Evolutionary conservation across 2,797 vertebrate genomes (phyloP).

Genomic region (Acanthis flammea): DNA sequence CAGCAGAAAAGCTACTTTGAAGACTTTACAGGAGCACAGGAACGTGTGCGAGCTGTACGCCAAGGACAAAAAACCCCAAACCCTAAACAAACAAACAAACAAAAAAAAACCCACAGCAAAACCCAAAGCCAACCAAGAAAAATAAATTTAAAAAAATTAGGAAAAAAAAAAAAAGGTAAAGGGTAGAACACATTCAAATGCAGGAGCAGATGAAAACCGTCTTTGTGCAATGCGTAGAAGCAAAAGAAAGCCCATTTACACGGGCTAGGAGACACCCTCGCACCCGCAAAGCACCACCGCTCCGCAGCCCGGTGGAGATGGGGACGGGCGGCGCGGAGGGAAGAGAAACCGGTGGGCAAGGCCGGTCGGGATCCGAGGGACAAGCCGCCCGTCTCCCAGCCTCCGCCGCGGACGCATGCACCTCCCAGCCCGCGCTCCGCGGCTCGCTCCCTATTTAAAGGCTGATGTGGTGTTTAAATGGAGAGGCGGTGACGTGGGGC

Average conservation of each 20-base stretch:
- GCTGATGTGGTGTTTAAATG: constrained; percentile 92
- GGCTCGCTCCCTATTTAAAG: constrained; percentile 92
- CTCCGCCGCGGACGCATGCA: constrained; percentile 67
- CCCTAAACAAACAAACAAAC: too few species aligned
- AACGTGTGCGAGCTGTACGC: background rate
- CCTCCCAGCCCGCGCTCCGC: constrained; percentile 76
- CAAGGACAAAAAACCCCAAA: background rate
- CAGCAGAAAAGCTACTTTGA: background rate
- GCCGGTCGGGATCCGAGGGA: background rate
- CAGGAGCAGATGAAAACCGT: background rate
- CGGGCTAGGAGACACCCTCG: background rate
- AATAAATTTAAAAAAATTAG: accelerated
- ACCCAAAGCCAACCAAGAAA: background rate
- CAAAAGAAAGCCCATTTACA: background rate
- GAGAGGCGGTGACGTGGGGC: constrained; percentile 93
- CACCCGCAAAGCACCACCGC: background rate
- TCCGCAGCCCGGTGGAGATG: background rate
- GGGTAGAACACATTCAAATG: background rate
- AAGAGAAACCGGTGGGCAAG: background rate
- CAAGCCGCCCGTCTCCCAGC: background rate
- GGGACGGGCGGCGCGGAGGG: background rate
- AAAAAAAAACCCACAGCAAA: background rate
- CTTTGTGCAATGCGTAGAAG: background rate
- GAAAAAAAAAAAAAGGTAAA: background rate
- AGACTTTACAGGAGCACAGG: background rate